Evolutionary conservation across 2,797 vertebrate species (phyloP), one percentile per base, ranked within the genome.

Genomic region (Arremon aurantiirostris): DNA sequence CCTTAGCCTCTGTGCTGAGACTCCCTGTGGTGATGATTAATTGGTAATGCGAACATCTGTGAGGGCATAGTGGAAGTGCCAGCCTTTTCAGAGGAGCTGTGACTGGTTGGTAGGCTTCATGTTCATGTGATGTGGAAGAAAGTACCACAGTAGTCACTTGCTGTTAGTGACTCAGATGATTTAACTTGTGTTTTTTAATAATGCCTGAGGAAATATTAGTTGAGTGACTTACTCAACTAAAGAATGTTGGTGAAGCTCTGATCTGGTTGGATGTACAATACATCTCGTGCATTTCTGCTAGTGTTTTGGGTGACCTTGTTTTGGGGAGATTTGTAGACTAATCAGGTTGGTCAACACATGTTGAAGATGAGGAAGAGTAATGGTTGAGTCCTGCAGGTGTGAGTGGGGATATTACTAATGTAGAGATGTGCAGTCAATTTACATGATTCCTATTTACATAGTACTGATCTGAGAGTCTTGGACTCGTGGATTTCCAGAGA

Each of bases 21-120:
- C 47, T 86, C 66, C 63, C 83, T 70, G 49, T 79, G 60, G 66
- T 93, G 90, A 79, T 90, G 85, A 78, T 94, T 82, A 93, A 94
- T 82, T 89, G 81, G 55, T 70, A 76, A 79, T 59, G 28, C 82
- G 65, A 86, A 92, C 75, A 83, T 92, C 75, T 94, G 83, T 76
- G 82, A 93, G 73, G 44, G 47, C 72, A 46, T 12, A 66, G 53
- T 61, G n/a, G 37, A 78, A 86, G 37, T 71, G 87, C 82, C 59
- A 93, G 18, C 61, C 39, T 90, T 90, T 56, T 79, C 73, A 46
- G 63, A 76, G 14, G 23, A 28, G 8, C 63, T 75, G 0, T 57
- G 46, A 24, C 35, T 68, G 22, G 14, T 64, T 3, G 2, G 13
- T 71, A 70, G 26, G 39, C 47, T 90, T 75, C 47, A n/a, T 1